Percentiles rank a stretch among this genome's conserved stretches.
phyloP scores from a whole-genome alignment of 1,140 invertebrate genomes.

The Phymastichus coffea region DNA sequence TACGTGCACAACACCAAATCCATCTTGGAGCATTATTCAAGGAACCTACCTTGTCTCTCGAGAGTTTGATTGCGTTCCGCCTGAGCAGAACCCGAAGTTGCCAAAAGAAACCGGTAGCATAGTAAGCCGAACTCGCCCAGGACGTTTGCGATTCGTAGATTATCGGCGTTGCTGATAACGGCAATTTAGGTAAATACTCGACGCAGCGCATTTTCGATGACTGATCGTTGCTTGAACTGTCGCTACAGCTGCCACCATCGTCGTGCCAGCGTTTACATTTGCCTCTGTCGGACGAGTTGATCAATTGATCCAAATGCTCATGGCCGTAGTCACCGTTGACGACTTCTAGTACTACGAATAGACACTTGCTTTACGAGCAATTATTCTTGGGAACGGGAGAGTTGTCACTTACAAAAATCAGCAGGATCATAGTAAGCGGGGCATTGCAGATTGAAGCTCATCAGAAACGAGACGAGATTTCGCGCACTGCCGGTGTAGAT shows the following conservation, averaged over 20 bases:
- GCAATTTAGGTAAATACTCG: slow-evolving; percentile 20
- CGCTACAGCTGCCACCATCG: background rate
- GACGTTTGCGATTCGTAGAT: slow-evolving; percentile 28
- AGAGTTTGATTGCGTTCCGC: slow-evolving; percentile 57
- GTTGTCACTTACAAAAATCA: slow-evolving; percentile 77
- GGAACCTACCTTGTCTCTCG: slow-evolving; percentile 46
- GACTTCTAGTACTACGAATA: slow-evolving; percentile 76
- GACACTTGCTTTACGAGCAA: background rate
- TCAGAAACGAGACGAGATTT: slow-evolving; percentile 76
- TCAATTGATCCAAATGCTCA: slow-evolving; percentile 60
- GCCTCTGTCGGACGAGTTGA: slow-evolving; percentile 70
- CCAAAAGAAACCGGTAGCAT: slow-evolving; percentile 58
- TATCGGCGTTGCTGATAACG: slow-evolving; percentile 17
- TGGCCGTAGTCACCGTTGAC: slow-evolving; percentile 75
- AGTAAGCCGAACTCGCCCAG: slow-evolving; percentile 37
- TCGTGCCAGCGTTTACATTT: slow-evolving; percentile 60
- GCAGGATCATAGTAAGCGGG: slow-evolving; percentile 88
- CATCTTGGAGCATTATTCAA: background rate
- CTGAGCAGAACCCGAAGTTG: slow-evolving; percentile 63
- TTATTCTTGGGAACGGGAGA: too few species aligned
- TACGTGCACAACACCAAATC: slow-evolving; percentile 41
- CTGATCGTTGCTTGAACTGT: slow-evolving; percentile 1
- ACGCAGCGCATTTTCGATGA: slow-evolving; percentile 20
- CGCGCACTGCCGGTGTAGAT: slow-evolving; percentile 77
- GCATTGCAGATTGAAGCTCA: slow-evolving; percentile 70